Base-by-base conservation (phyloP, 2,888 invertebrate genomes). In the Eueremaeus valkanovi region DNA sequence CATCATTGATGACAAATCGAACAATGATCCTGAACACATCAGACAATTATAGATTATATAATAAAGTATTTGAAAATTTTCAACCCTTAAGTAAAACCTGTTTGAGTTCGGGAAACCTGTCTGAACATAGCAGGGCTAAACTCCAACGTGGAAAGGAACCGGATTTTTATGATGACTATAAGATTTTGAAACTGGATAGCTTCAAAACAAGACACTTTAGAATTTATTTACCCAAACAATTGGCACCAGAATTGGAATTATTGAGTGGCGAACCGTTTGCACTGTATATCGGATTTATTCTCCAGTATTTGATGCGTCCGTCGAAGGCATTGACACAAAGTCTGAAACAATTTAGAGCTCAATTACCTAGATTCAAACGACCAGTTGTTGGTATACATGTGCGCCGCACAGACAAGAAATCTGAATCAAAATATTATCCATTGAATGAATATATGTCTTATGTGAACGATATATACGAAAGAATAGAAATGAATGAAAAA, bases 371-470 rank as follows among this genome's bases (percentile, higher is more conserved):
- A 49, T 79, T 79, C 49, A 78, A 76, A 33, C 75, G 76, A 72
- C 79, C 79, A 55, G 76, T 79, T 24, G 78, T 79, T n/a, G 79
- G 87, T 31, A 82, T 88, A 16, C 88, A 88, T 81, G 85, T 88
- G 27, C 81, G 87, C 70, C 81, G 88, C 40, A 88, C 88, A 36
- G 88, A 88, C 81, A 88, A 88, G 45, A 97, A 96, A n/a, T 95
- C 95, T 0, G 98, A 99, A 84, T 98, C 99, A 0, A 92, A 95
- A 0, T 97, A 91, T 84, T 98, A 99, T 83, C 87, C 90, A 78
- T 88, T 99, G 16, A 91, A 92, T 16, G 98, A 99, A 83, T 99
- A 99, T 84, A 98, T 99, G 98, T 84, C 85, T 0, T 90, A 92
- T 81, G 96, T 95, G 0, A 90, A 92, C 79, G 92, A 93, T 78